Percentiles rank a stretch among this genome's conserved stretches.
These are phyloP conservation scores for Epinotia demarniana DNA, from an alignment of 2,888 invertebrate genomes.

Conservation along the genomic window DNA sequence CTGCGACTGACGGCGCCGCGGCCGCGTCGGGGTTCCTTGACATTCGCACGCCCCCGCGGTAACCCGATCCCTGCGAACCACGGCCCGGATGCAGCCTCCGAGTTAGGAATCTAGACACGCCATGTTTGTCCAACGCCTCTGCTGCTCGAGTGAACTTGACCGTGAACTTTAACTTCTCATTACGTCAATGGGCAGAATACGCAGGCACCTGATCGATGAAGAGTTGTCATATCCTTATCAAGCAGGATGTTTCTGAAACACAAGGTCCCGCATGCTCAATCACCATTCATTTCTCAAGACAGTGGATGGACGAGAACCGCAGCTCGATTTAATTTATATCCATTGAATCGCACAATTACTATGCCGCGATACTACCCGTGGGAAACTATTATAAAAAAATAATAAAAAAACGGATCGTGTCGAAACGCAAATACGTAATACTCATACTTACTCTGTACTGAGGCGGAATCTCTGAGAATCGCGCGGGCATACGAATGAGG, in stretches of 20 bases:
- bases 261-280: conserved; percentile 10
- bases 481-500: conserved; percentile 57
- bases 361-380: conserved; percentile 71
- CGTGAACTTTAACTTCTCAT: conserved; percentile 74
- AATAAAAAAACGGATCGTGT: conserved; percentile 62
- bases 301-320: conserved; percentile 20
- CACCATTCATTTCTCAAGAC: conserved; percentile 3
- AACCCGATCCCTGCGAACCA: conserved; percentile 71
- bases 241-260: conserved; percentile 23
- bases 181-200: conserved; percentile 63
- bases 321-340: conserved; percentile 56
- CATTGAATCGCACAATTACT: conserved; percentile 61
- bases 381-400: conserved; percentile 71
- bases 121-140: conserved; percentile 65
- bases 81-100: conserved; percentile 82
- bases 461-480: conserved; percentile 77
- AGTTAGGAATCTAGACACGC: conserved; percentile 78
- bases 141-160: conserved; percentile 69
- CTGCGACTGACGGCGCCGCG: conserved; percentile 60
- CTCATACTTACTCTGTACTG: conserved; percentile 67
- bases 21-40: conserved; percentile 76
- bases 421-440: conserved; percentile 59
- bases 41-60: conserved; percentile 78
- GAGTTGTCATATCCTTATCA: not conserved
- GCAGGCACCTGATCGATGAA: conserved; percentile 58